phyloP scores from a whole-genome alignment of 1,140 invertebrate species.

The Melanaphis sacchari region DNA sequence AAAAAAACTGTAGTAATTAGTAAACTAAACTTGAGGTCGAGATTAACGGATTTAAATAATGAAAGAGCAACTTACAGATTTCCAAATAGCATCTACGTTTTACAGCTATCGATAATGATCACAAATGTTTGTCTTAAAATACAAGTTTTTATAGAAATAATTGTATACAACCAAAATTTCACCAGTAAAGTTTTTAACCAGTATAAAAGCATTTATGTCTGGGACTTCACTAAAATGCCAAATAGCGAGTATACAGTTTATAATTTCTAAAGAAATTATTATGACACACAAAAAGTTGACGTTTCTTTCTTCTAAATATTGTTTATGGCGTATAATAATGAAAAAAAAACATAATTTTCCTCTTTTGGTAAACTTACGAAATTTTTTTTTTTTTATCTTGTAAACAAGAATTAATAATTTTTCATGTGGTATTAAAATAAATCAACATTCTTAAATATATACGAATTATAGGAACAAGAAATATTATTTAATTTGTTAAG shows the following conservation, averaged over 20 bases:
- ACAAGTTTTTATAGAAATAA: not conserved
- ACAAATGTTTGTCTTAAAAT: not conserved
- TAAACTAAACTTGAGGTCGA: not conserved
- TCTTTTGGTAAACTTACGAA: not conserved
- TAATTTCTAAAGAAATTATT: not conserved
- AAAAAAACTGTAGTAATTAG: slow-evolving; percentile 23
- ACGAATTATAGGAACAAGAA: not conserved
- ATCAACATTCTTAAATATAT: not conserved
- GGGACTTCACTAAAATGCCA: not conserved
- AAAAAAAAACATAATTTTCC: not conserved
- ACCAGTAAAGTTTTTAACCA: not conserved
- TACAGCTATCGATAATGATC: slow-evolving; percentile 1
- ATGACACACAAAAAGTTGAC: not conserved
- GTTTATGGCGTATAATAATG: not conserved
- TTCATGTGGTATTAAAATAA: not conserved
- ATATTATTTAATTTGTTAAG: not conserved
- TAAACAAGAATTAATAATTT: not conserved
- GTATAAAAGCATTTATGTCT: not conserved
- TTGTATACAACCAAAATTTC: not conserved
- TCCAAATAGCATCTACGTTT: not conserved
- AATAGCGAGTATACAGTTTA: not conserved
- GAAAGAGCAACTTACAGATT: slow-evolving; percentile 6
- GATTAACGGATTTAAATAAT: not conserved
- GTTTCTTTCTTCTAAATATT: not conserved
- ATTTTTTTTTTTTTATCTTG: not conserved